Percentiles rank a stretch among this genome's conserved stretches.
Evolutionary conservation across 1,140 invertebrate genomes (phyloP).

Genomic region (Neelides sp.): DNA sequence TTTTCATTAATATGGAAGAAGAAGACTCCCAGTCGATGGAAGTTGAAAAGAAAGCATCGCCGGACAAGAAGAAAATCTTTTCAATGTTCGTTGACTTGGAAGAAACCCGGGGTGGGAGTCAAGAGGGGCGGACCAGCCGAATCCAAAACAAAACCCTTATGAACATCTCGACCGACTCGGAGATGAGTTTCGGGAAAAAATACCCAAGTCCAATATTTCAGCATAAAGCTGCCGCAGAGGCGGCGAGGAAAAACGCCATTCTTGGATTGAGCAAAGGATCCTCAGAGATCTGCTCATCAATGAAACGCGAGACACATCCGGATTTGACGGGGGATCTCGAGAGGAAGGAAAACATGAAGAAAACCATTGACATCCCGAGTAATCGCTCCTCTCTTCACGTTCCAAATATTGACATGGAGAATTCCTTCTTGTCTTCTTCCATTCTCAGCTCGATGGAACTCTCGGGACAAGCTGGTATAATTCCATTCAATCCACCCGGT

Average conservation of each 20-base stretch:
- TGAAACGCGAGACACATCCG: no score
- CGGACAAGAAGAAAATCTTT: slow-evolving; percentile 26
- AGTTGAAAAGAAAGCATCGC: not conserved
- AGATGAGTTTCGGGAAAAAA: not conserved
- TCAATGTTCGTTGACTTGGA: slow-evolving; percentile 29
- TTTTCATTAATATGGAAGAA: slow-evolving; percentile 26
- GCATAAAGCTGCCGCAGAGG: slow-evolving; percentile 19
- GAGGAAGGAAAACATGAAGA: not conserved
- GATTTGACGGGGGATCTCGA: no score
- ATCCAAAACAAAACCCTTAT: slow-evolving; percentile 8
- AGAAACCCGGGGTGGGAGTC: not conserved
- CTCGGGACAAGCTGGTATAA: slow-evolving; percentile 15
- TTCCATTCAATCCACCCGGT: no score
- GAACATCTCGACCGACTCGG: slow-evolving; percentile 8
- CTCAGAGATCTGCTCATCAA: no score
- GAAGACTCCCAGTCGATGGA: not conserved
- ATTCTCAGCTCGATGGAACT: slow-evolving; percentile 27
- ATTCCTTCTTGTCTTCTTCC: slow-evolving; percentile 18
- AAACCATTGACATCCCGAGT: slow-evolving; percentile 3
- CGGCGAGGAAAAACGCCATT: no score
- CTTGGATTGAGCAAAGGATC: no score
- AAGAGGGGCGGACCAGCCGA: not conserved
- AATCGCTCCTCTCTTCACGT: slow-evolving; percentile 27
- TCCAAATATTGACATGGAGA: slow-evolving; percentile 20
- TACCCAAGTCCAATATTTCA: slow-evolving; percentile 27